A percentile compares a stretch with the other conserved stretches of the same genome.
Evolutionary conservation across 1,140 invertebrate genomes (phyloP).

Genomic region (Oedothorax gibbosus): DNA sequence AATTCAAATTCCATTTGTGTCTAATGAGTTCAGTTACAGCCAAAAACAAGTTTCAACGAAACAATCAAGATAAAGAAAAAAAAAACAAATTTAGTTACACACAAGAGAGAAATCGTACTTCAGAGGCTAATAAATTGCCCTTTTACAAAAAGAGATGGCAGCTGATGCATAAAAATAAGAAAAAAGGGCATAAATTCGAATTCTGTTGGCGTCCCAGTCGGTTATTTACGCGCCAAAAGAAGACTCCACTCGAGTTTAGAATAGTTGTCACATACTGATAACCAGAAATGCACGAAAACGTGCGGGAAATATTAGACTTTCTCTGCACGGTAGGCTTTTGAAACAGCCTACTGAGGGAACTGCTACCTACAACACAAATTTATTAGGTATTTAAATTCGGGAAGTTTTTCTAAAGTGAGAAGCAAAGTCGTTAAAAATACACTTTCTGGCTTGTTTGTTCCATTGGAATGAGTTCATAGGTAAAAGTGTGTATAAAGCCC

Average conservation of each 20-base stretch:
- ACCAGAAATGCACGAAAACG: constrained; percentile 39
- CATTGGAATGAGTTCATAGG: no score
- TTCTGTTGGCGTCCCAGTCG: not conserved
- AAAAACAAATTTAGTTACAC: not conserved
- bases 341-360: not conserved
- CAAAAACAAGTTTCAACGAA: no score
- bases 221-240: not conserved
- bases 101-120: not conserved
- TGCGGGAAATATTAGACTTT: constrained; percentile 24
- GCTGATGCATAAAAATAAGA: not conserved
- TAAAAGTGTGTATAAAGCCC: no score
- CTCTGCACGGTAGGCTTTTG: constrained; percentile 8
- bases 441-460: no score
- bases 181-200: not conserved
- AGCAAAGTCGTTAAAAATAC: no score
- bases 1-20: no score
- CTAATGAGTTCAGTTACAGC: no score
- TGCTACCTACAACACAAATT: not conserved
- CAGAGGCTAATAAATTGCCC: not conserved
- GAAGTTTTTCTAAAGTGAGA: not conserved
- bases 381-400: not conserved
- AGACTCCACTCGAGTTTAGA: not conserved
- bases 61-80: not conserved
- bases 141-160: not conserved
- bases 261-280: constrained; percentile 29